These are phyloP conservation scores for Chouioia cunea DNA, from an alignment of 2,888 invertebrate genomes.

Conservation along the genomic window DNA sequence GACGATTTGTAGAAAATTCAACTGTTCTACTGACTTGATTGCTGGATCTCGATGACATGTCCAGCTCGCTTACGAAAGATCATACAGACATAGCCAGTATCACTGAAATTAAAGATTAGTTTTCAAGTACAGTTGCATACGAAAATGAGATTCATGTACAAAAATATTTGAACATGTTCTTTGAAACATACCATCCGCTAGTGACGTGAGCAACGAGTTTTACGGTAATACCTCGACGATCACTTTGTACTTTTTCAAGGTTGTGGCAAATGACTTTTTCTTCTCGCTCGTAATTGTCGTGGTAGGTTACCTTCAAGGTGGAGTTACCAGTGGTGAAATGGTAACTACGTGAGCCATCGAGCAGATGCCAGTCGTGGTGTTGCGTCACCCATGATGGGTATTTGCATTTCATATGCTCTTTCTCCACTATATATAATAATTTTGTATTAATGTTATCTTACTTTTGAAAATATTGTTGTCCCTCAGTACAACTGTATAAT, in stretches of 20 bases:
- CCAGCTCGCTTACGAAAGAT: conserved; percentile 79
- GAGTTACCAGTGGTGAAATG: conserved; percentile 82
- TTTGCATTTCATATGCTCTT: conserved; percentile 81
- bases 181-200: conserved; percentile 77
- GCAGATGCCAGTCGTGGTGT: conserved; percentile 84
- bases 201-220: conserved; percentile 82
- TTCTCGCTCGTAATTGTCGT: conserved; percentile 65
- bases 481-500: no score
- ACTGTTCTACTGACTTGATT: conserved; percentile 69
- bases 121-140: no score
- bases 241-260: conserved; percentile 57
- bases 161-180: no score
- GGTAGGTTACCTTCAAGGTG: conserved; percentile 73
- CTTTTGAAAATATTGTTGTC: no score
- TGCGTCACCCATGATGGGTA: conserved; percentile 85
- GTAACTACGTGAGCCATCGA: conserved; percentile 80
- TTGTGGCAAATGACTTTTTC: conserved; percentile 66
- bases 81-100: conserved; percentile 85
- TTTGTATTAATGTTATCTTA: no score
- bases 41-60: conserved; percentile 81
- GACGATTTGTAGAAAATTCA: no score
- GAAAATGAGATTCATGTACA: no score
- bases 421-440: conserved; percentile 73
- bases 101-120: conserved; percentile 71
- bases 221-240: conserved; percentile 64